Base-by-base conservation (phyloP, 1,140 invertebrate species). In the Eufriesea mexicana region DNA sequence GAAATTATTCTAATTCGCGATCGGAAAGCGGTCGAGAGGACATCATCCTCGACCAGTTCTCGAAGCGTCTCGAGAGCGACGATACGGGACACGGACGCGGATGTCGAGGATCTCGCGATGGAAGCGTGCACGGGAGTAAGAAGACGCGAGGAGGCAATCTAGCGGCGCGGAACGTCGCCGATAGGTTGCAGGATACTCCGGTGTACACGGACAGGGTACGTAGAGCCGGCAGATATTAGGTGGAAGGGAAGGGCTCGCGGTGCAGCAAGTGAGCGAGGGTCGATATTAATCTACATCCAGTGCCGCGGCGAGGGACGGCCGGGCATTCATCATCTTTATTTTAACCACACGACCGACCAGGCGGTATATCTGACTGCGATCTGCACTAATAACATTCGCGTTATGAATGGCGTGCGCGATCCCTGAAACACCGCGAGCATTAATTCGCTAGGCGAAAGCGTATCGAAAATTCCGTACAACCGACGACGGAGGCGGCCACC, bases 291-390 rank as follows among this genome's bases (percentile, higher is more conserved):
- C 91, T 91, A 86, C 91, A 91, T 91, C 91, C 86, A 90, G 76
- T 78, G 59, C 84, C 73, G 88, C 82, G 86, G 81, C 87, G 84
- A 86, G 89, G 89, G 88, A 90, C 86, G 87, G 81, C 82, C 78
- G 79, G 61, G 89, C 90, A 92, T 93, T 92, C 87, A 91, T 92
- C 92, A 93, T 91, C 91, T 92, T 92, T 92, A 91, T 92, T 92
- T 92, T 92, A 92, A 92, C 91, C 90, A 92, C 88, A 90, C 88
- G 89, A 92, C 86, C 86, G 86, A 54, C 85, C 79, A 70, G 89
- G 47, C 86, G 89, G 88, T 88, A 89, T 91, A 91, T 91, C 91
- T 83, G 87, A 90, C 88, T 90, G 85, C 80, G 90, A 92, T 92
- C 91, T 92, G 89, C 90, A 78, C 91, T 92, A 92, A 92, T 92